Conservation (phyloP, 2,797 vertebrate genomes). For the Pangasius mekongensis region DNA sequence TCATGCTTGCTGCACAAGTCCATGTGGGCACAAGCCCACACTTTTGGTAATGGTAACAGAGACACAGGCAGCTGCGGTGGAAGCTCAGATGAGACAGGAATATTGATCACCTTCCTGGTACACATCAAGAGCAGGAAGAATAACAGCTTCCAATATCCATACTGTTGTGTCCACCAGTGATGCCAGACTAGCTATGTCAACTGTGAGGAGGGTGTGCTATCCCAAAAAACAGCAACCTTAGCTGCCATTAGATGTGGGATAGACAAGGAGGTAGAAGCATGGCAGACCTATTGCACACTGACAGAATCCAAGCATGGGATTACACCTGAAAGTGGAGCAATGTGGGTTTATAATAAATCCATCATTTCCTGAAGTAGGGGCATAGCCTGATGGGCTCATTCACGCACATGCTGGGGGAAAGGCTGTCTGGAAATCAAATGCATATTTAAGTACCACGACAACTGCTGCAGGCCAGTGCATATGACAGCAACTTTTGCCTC, state of each 20-base stretch:
- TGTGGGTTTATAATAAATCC: neutral
- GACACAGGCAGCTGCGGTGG: neutral
- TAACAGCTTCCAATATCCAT: neutral
- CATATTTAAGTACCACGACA: slow-evolving; percentile 1
- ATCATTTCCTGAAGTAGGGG: neutral
- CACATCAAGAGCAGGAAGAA: no score
- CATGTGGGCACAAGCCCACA: no score
- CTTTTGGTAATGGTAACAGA: neutral
- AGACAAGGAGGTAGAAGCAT: neutral
- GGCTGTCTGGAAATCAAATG: neutral
- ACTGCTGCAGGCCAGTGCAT: neutral
- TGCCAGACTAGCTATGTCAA: neutral
- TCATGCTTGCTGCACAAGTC: neutral
- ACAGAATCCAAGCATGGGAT: neutral
- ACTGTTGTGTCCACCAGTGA: neutral
- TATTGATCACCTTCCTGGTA: no score
- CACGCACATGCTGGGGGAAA: neutral
- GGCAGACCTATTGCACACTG: neutral
- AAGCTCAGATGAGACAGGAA: neutral
- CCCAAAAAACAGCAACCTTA: neutral
- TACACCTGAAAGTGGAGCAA: neutral
- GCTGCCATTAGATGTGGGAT: neutral
- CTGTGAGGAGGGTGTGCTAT: neutral
- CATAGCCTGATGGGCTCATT: neutral
- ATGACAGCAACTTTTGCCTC: no score